Evolutionary conservation across 2,888 invertebrate genomes (phyloP).

Genomic region (Ophioninae sp.): DNA sequence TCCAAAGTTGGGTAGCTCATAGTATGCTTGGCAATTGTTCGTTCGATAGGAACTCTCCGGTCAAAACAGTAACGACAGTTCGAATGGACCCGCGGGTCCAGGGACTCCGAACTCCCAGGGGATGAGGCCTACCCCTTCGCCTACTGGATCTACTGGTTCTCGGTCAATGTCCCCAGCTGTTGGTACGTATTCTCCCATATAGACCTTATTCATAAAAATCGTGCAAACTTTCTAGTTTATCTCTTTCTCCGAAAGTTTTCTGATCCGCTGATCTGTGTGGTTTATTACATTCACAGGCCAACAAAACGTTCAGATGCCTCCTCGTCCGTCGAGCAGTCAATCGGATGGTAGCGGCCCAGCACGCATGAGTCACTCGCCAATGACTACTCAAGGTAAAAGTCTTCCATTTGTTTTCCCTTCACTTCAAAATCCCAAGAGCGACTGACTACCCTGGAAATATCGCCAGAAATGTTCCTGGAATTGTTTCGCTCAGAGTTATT

Average conservation of each 20-base stretch:
- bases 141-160: conserved; percentile 96
- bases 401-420: neutral
- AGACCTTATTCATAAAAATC: neutral
- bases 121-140: conserved; percentile 96
- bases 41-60: conserved; percentile 89
- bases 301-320: conserved; percentile 97
- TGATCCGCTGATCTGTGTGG: neutral
- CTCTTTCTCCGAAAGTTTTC: neutral
- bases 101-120: conserved; percentile 88
- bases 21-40: conserved; percentile 26
- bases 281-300: conserved; percentile 83
- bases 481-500: too few relatives aligned
- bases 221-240: neutral
- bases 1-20: neutral
- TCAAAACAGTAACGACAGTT: conserved; percentile 93
- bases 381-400: conserved; percentile 84
- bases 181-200: conserved; percentile 85
- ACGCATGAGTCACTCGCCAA: conserved; percentile 87
- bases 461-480: too few relatives aligned
- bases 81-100: conserved; percentile 85
- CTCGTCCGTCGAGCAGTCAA: conserved; percentile 92
- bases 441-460: neutral
- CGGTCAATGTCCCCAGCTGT: conserved; percentile 99
- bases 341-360: conserved; percentile 84
- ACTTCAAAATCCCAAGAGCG: neutral